A percentile compares a stretch with the other conserved stretches of the same genome.
phyloP scores from a whole-genome alignment of 2,797 vertebrate genomes.

The Leptoclinus maculatus region DNA sequence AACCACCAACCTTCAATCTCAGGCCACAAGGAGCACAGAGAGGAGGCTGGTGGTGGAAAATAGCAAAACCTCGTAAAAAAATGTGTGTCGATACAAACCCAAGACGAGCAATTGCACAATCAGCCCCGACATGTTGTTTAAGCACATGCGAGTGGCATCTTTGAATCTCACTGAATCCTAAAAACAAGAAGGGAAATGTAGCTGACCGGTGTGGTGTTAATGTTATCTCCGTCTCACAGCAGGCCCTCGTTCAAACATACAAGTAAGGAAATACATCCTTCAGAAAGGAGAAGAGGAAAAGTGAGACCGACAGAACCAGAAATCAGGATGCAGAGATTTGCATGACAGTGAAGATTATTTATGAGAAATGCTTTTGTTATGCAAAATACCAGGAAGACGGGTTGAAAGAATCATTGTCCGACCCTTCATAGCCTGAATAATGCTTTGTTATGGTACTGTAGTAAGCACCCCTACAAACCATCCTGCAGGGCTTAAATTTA shows the following conservation, averaged over 20 bases:
- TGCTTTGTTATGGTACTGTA: slow-evolving; percentile 65
- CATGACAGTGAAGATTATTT: slow-evolving; percentile 70
- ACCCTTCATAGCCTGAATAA: slow-evolving; percentile 52
- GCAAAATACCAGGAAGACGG: slow-evolving; percentile 67
- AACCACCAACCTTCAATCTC: slow-evolving; percentile 75
- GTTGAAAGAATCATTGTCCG: slow-evolving; percentile 74
- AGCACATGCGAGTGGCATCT: slow-evolving; percentile 30
- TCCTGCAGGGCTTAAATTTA: slow-evolving; percentile 37
- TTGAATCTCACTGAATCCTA: slow-evolving; percentile 19
- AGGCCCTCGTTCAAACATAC: slow-evolving; percentile 22
- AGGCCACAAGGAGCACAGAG: slow-evolving; percentile 44
- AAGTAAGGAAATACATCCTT: slow-evolving; percentile 39
- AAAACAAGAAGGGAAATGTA: slow-evolving; percentile 56
- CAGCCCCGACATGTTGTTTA: slow-evolving; percentile 32
- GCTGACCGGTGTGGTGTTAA: slow-evolving; percentile 33
- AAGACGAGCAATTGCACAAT: slow-evolving; percentile 39
- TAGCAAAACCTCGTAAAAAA: slow-evolving; percentile 48
- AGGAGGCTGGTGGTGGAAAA: slow-evolving; percentile 53
- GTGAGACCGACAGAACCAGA: slow-evolving; percentile 21
- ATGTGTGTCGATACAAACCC: slow-evolving; percentile 49
- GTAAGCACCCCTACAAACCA: slow-evolving; percentile 35
- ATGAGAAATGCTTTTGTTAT: slow-evolving; percentile 73
- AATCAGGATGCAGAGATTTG: slow-evolving; percentile 67
- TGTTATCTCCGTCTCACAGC: slow-evolving; percentile 58
- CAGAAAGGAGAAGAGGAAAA: slow-evolving; percentile 18